These are phyloP conservation scores for Brachionus sp. DNA, from an alignment of 1,140 invertebrate species.

Conservation along the genomic window DNA sequence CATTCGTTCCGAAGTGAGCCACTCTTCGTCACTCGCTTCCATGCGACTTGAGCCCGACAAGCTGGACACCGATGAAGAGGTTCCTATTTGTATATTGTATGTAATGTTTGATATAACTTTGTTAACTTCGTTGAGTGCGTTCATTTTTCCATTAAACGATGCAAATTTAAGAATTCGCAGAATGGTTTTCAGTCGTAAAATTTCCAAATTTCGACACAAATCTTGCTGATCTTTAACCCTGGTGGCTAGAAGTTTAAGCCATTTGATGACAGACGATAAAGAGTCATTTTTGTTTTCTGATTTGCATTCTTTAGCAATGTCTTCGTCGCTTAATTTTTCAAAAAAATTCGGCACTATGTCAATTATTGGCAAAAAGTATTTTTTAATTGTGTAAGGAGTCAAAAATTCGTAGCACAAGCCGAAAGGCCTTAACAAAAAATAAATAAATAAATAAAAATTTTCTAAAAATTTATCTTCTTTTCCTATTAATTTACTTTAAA, in stretches of 20 bases:
- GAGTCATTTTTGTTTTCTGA: constrained; percentile 71
- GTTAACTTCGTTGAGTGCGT: constrained; percentile 95
- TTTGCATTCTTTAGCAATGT: constrained; percentile 91
- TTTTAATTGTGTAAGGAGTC: constrained; percentile 80
- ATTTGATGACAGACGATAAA: constrained; percentile 58
- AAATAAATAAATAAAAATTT: constrained; percentile 43
- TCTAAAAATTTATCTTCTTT: background rate
- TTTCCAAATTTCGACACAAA: constrained; percentile 80
- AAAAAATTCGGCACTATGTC: constrained; percentile 63
- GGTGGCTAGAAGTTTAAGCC: constrained; percentile 77
- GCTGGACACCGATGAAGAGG: constrained; percentile 9
- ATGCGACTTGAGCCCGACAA: constrained; percentile 1
- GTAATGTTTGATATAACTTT: constrained; percentile 74
- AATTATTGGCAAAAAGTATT: constrained; percentile 87
- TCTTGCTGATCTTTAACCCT: constrained; percentile 75
- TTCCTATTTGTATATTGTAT: constrained; percentile 2
- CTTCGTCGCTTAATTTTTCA: constrained; percentile 91
- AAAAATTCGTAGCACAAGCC: constrained; percentile 85
- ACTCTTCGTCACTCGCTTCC: constrained; percentile 7
- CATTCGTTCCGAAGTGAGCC: constrained; percentile 27
- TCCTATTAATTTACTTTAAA: constrained; percentile 61
- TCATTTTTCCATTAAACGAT: constrained; percentile 98
- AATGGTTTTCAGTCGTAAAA: constrained; percentile 93
- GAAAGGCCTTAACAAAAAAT: constrained; percentile 68
- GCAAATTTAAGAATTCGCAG: constrained; percentile 87